Evolutionary conservation across 1,140 invertebrate genomes (phyloP).

Genomic region (Drosophila lacertosa): DNA sequence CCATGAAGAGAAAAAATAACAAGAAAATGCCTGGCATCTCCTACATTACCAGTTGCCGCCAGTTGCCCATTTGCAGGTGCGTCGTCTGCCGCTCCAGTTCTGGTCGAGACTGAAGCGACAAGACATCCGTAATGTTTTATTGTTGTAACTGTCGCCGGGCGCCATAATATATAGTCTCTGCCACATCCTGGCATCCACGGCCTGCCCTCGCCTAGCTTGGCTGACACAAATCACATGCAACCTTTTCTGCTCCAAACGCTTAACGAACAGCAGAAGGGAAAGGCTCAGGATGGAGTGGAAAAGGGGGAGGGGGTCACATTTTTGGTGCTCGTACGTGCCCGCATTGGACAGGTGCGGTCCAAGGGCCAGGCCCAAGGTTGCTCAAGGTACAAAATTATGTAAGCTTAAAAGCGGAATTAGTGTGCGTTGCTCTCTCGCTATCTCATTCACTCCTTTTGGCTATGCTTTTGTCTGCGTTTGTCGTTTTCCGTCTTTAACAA

Average conservation of each 20-base stretch:
- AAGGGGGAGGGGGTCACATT: constrained; percentile 23
- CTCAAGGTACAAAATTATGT: constrained; percentile 70
- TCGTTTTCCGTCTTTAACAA: constrained; percentile 77
- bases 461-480: constrained; percentile 63
- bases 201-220: constrained; percentile 19
- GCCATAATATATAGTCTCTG: constrained; percentile 77
- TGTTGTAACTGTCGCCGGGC: constrained; percentile 77
- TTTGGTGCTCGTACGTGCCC: constrained; percentile 70
- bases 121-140: constrained; percentile 80
- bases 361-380: constrained; percentile 39
- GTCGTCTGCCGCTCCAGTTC: not conserved
- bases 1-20: constrained; percentile 75
- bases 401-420: constrained; percentile 71
- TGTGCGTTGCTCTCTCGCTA: constrained; percentile 7
- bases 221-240: constrained; percentile 79
- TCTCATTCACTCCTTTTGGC: constrained; percentile 23
- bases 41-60: constrained; percentile 58
- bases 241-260: constrained; percentile 48
- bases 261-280: no score
- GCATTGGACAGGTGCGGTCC: constrained; percentile 39
- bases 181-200: constrained; percentile 50
- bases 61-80: constrained; percentile 49
- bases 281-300: not conserved
- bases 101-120: constrained; percentile 54
- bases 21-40: constrained; percentile 77